phyloP scores from a whole-genome alignment of 1,140 invertebrate genomes.

The Drosophila mauritiana region DNA sequence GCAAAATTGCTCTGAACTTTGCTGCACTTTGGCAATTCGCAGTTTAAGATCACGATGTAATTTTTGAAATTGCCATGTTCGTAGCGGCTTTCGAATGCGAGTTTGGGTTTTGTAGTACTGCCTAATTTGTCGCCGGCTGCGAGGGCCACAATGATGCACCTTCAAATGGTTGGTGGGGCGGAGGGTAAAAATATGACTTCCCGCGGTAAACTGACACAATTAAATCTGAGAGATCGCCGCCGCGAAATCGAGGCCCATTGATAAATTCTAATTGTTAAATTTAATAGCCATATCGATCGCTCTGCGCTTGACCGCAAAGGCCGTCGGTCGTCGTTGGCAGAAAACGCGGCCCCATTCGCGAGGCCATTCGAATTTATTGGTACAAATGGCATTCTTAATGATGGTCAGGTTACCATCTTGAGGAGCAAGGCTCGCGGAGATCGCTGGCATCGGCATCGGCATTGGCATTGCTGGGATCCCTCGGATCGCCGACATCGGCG shows the following conservation, averaged over 20 bases:
- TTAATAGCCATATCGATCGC: conserved; percentile 83
- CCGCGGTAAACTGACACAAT: conserved; percentile 63
- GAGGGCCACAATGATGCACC: not conserved
- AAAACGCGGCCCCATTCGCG: conserved; percentile 29
- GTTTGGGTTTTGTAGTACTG: conserved; percentile 38
- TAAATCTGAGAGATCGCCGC: conserved; percentile 53
- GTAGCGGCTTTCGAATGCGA: conserved; percentile 45
- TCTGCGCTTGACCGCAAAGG: conserved; percentile 19
- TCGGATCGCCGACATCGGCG: conserved; percentile 47
- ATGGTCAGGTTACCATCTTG: conserved; percentile 56
- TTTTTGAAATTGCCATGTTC: conserved; percentile 84
- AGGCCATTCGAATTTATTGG: conserved; percentile 78
- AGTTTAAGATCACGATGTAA: conserved; percentile 84
- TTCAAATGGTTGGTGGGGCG: too few relatives aligned
- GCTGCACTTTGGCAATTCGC: conserved; percentile 80
- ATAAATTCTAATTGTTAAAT: conserved; percentile 84
- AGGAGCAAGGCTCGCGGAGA: conserved; percentile 9
- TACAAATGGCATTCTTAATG: conserved; percentile 82
- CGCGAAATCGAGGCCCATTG: conserved; percentile 51
- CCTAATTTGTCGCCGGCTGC: conserved; percentile 68
- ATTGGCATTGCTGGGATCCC: conserved; percentile 7
- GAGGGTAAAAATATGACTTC: conserved; percentile 64
- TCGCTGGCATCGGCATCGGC: conserved; percentile 16
- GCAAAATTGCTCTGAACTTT: conserved; percentile 84
- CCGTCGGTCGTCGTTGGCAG: conserved; percentile 13